Evolutionary conservation across 1,140 invertebrate species (phyloP), one percentile per base, ranked within the genome.

Genomic region (Ganaspis sp.): DNA sequence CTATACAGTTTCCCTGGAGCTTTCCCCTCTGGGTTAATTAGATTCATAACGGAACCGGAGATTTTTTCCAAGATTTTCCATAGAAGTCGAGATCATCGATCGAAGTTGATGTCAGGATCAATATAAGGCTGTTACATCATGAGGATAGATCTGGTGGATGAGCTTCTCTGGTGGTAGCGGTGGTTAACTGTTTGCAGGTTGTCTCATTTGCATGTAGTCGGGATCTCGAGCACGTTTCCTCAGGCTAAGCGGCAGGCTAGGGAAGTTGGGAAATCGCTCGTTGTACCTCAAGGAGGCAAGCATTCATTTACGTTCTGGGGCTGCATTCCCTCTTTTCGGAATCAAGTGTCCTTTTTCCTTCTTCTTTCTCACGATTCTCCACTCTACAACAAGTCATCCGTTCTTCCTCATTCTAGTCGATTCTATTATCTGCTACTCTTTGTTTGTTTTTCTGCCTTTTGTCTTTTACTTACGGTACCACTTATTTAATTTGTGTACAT

Each of bases 171-270:
- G 87, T 87, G 87, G 86, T 83, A 83, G 74, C 70, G 81, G 75
- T 85, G 83, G 79, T 86, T 87, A 86, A 84, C 83, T 81, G 81
- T 81, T 86, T 77, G 78, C 78, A 74, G 81, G 81, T 79, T 86
- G 86, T 88, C 88, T 89, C 82, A 88, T 90, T 89, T 90, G 84
- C 87, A 90, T 88, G 86, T 80, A 83, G 81, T 78, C 81, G 78
- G 37, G 82, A 83, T 85, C 78, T 83, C 84, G 84, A 83, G 82
- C 82, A 79, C 73, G 70, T 64, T 64, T 64, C 23, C 58, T 12
- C 23, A 64, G 15, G 23, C 23, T n/a, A 58, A 58, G 23, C 58
- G 53, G 23, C 6, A 54, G 53, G 19, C 8, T 21, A 54, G 53
- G 19, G 53, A 64, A 64, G 58, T 64, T 64, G 58, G 58, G 58